Base-by-base conservation (phyloP, 2,797 vertebrate species). In the Eidolon dupreanum region DNA sequence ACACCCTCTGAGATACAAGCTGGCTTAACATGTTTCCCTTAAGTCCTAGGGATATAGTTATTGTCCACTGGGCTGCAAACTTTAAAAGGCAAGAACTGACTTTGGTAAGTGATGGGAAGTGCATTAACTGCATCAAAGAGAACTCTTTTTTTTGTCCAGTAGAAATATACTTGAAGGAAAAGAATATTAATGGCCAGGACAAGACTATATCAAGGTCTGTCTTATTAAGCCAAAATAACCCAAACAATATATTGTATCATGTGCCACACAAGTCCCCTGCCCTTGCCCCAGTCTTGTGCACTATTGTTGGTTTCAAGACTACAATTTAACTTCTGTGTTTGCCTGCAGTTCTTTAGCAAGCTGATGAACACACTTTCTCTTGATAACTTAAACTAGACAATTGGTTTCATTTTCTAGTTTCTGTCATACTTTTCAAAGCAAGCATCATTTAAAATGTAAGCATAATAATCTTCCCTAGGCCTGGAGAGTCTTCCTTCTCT, bases 1-100 rank as follows among this genome's bases (percentile, higher is more conserved):
- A 83, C 20, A 66, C 46, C 55, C 28, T 85, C 77, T 43, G 94
- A 95, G 73, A 88, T n/a, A 49, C 19, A 81, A 55, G 66, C 55
- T 57, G 33, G 38, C 73, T 94, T 81, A 96, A 55, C 16, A 5
- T 28, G 61, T 55, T 96, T 93, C 41, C 22, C 46, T 88, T 49
- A 61, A 51, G n/a, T 55, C 75, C n/a, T 3, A 73, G 46, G 74
- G 92, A 92, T 74, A 16, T 26, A n/a, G 81, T 63, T 82, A 95
- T 41, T 90, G 81, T 51, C 92, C 81, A 79, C 41, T 38, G 38
- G 57, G 31, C 71, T 83, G 74, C 17, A 85, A 94, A 93, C 73
- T 83, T 96, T 61, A 71, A 92, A 94, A 71, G 5, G 71, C 46
- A 93, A 95, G 57, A 31, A 22, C n/a, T 79, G 82, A 78, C 73